Evolutionary conservation across 2,797 vertebrate species (phyloP).

Genomic region (Chelidonichthys spinosus): DNA sequence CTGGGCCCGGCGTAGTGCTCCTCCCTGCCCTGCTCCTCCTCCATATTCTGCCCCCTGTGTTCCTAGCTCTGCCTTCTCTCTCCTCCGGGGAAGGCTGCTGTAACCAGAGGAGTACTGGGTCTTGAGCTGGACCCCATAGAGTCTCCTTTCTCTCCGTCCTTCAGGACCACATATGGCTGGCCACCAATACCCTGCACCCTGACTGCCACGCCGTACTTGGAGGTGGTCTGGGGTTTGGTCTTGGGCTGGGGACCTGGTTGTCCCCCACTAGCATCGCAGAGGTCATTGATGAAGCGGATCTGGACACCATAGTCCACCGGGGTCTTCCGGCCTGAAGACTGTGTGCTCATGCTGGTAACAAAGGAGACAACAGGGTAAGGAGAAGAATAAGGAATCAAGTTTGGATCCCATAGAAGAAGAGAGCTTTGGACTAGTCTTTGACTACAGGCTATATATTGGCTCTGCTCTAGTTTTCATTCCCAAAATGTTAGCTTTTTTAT

Average conservation of each 20-base stretch:
- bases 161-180: constrained; percentile 95
- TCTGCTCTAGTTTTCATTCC: not conserved
- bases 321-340: constrained; percentile 81
- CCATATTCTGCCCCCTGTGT: constrained; percentile 38
- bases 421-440: not conserved
- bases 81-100: constrained; percentile 82
- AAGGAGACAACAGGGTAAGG: not conserved
- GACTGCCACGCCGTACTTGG: constrained; percentile 91
- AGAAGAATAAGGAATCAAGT: not conserved
- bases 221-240: constrained; percentile 54
- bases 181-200: constrained; percentile 94
- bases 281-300: constrained; percentile 92
- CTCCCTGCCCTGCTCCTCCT: constrained; percentile 56
- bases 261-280: constrained; percentile 77
- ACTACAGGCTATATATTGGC: not conserved
- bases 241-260: constrained; percentile 68
- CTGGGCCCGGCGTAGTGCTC: constrained; percentile 85
- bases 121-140: constrained; percentile 95
- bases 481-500: not conserved
- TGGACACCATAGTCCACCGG: constrained; percentile 92
- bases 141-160: constrained; percentile 89
- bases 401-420: not conserved
- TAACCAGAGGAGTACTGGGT: constrained; percentile 68
- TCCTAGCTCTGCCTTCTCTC: constrained; percentile 59
- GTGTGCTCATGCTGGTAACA: constrained; percentile 76